Evolutionary conservation across 1,140 invertebrate genomes (phyloP).

Genomic region (Cydia fagiglandana): DNA sequence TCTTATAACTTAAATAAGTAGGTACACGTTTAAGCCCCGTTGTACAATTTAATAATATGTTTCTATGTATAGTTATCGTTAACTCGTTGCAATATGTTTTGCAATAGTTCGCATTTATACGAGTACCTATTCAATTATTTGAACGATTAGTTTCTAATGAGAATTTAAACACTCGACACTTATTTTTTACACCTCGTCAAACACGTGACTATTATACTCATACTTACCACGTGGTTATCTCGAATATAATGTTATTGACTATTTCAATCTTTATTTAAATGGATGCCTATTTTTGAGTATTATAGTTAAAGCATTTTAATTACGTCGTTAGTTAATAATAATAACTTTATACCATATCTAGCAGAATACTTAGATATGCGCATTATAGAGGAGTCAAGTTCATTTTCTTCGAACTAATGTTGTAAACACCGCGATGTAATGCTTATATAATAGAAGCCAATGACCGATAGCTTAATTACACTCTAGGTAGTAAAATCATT

Average conservation of each 20-base stretch:
- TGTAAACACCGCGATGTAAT: slow-evolving; percentile 20
- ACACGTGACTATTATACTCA: too few relatives aligned
- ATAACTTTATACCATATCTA: neutral
- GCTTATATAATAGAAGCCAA: slow-evolving; percentile 34
- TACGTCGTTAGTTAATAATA: neutral
- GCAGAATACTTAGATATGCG: neutral
- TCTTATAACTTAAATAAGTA: too few relatives aligned
- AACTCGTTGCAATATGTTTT: too few relatives aligned
- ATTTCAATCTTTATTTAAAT: neutral
- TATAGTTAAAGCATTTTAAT: slow-evolving; percentile 1
- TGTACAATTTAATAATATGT: too few relatives aligned
- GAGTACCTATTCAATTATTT: too few relatives aligned
- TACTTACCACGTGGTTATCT: neutral
- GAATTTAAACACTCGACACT: too few relatives aligned
- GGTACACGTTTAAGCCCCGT: too few relatives aligned
- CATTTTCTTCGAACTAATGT: slow-evolving; percentile 6
- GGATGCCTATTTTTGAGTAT: neutral
- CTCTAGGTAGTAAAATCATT: slow-evolving; percentile 42
- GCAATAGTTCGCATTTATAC: too few relatives aligned
- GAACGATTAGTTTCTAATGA: too few relatives aligned
- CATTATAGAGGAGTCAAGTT: neutral
- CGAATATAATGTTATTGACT: neutral
- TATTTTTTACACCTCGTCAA: too few relatives aligned
- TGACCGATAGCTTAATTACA: slow-evolving; percentile 48
- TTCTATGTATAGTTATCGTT: too few relatives aligned